These are phyloP conservation scores for Cranoglanis bouderius DNA, from an alignment of 2,113 vertebrate species.

Conservation along the genomic window DNA sequence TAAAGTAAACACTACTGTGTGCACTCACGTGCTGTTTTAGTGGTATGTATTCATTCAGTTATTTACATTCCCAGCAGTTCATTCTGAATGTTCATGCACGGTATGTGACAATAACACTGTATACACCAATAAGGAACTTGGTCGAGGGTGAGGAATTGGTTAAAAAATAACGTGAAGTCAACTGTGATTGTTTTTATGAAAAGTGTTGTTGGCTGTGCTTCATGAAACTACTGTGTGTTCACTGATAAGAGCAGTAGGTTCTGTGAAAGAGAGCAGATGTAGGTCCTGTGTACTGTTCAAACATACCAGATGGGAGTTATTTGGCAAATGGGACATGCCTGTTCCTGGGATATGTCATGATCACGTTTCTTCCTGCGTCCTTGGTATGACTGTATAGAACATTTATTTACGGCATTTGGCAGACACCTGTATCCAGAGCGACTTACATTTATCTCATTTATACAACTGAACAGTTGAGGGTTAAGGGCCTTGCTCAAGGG, in stretches of 20 bases:
- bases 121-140: neutral
- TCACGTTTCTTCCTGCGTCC: neutral
- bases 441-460: too few relatives aligned
- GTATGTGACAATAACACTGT: neutral
- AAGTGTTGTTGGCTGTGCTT: neutral
- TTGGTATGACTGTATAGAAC: neutral
- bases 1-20: conserved; percentile 43
- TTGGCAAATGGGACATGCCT: neutral
- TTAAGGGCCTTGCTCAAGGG: too few relatives aligned
- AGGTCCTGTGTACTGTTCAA: neutral
- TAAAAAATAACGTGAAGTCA: neutral
- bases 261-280: conserved; percentile 7
- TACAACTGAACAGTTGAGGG: too few relatives aligned
- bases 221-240: neutral
- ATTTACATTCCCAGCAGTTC: conserved; percentile 42
- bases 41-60: conserved; percentile 25
- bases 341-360: neutral
- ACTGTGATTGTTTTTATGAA: neutral
- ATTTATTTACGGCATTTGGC: too few relatives aligned
- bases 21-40: conserved; percentile 23
- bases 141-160: neutral
- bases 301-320: conserved; percentile 24
- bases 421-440: too few relatives aligned
- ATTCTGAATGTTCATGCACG: neutral
- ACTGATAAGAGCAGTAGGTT: neutral